Conservation (phyloP, 2,113 vertebrate species). For the Neopipo cinnamomea region DNA sequence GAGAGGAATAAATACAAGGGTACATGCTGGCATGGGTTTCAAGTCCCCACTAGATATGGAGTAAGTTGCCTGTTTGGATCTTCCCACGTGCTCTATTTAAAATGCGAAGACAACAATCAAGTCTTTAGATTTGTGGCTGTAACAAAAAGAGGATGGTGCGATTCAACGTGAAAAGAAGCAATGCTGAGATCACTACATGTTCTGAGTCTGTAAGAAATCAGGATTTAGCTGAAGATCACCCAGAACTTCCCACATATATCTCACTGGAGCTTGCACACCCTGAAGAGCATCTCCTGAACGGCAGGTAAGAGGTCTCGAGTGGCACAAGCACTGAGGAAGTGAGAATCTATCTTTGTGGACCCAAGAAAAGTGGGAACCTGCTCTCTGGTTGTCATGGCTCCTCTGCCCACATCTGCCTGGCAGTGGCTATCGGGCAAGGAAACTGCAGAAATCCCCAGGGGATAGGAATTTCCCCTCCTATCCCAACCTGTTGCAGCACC, state of each 20-base stretch:
- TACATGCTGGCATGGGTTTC: background rate
- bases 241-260: background rate
- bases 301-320: background rate
- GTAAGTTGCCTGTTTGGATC: background rate
- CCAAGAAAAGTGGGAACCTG: background rate
- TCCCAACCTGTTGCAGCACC: background rate
- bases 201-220: background rate
- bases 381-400: accelerated
- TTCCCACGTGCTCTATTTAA: constrained; percentile 7
- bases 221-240: background rate
- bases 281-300: background rate
- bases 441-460: background rate
- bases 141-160: background rate
- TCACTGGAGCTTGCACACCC: background rate
- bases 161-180: background rate
- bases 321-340: background rate
- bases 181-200: background rate
- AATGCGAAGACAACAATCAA: background rate
- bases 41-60: background rate
- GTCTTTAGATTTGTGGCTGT: background rate
- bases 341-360: background rate
- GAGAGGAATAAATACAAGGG: background rate
- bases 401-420: accelerated
- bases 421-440: background rate
- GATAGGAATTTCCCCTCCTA: background rate